phyloP scores from a whole-genome alignment of 2,888 invertebrate species.

The Sinotaia quadrata region DNA sequence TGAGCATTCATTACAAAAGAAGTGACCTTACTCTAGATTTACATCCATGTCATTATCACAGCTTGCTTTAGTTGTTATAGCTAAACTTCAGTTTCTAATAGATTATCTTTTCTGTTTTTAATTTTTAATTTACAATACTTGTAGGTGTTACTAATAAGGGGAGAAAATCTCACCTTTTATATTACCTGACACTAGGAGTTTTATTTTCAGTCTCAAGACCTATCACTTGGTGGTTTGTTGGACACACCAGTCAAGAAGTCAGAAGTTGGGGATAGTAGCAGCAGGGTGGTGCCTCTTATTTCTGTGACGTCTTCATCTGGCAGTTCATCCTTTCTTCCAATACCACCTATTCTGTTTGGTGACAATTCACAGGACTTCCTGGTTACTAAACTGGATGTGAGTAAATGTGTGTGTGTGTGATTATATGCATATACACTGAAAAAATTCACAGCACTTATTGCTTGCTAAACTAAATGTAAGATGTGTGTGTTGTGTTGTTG shows the following conservation, averaged over 20 bases:
- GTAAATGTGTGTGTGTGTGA: no score
- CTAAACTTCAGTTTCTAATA: no score
- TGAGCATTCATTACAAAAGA: no score
- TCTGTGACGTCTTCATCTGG: not conserved
- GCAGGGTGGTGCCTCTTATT: not conserved
- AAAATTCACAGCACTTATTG: no score
- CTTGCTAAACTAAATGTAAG: not conserved
- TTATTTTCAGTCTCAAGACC: conserved; percentile 74
- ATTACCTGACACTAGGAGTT: conserved; percentile 10
- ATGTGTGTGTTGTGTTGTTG: no score
- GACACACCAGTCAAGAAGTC: conserved; percentile 22
- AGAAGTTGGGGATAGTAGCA: not conserved
- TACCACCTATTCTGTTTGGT: conserved; percentile 48
- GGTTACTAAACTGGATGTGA: conserved; percentile 58
- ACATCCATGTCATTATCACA: no score
- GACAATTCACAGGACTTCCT: conserved; percentile 64
- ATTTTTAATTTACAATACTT: not conserved
- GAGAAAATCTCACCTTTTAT: no score
- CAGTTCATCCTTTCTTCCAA: conserved; percentile 24
- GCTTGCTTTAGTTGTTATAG: no score
- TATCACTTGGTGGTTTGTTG: conserved; percentile 30
- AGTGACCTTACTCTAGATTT: no score
- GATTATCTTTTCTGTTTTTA: not conserved
- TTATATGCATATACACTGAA: no score
- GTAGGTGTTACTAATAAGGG: not conserved